A percentile compares a stretch with the other conserved stretches of the same genome.
phyloP scores from a whole-genome alignment of 1,140 invertebrate species.

The Mamestra configurata region DNA sequence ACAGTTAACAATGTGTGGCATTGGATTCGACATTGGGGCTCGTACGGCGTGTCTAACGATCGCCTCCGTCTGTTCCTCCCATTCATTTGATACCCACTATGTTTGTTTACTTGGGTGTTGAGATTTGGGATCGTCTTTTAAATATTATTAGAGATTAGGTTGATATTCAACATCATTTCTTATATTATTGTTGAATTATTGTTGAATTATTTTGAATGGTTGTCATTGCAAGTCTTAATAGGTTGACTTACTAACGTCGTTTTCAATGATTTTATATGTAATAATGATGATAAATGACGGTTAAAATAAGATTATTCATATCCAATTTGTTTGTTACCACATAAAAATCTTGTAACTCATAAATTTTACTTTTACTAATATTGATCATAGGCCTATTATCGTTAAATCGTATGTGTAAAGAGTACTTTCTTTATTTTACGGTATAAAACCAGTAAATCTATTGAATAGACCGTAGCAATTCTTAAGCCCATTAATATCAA shows the following conservation, averaged over 20 bases:
- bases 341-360: background rate
- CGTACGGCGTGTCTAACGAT: constrained; percentile 78
- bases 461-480: constrained; percentile 9
- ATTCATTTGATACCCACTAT: constrained; percentile 67
- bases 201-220: no score
- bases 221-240: no score
- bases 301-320: no score
- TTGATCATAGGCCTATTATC: background rate
- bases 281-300: no score
- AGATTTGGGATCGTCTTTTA: constrained; percentile 38
- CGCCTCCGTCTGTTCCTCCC: constrained; percentile 76
- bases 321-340: no score
- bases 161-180: background rate
- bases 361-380: background rate
- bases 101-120: constrained; percentile 38
- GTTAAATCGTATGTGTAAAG: background rate
- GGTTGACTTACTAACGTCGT: no score
- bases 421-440: constrained; percentile 13
- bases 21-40: constrained; percentile 81
- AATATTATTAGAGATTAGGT: background rate
- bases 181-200: background rate
- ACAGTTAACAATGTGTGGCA: constrained; percentile 82
- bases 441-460: background rate
- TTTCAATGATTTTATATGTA: background rate
- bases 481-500: constrained; percentile 52